Conservation (phyloP, 1,140 invertebrate species). For the Eulimnadia texana region DNA sequence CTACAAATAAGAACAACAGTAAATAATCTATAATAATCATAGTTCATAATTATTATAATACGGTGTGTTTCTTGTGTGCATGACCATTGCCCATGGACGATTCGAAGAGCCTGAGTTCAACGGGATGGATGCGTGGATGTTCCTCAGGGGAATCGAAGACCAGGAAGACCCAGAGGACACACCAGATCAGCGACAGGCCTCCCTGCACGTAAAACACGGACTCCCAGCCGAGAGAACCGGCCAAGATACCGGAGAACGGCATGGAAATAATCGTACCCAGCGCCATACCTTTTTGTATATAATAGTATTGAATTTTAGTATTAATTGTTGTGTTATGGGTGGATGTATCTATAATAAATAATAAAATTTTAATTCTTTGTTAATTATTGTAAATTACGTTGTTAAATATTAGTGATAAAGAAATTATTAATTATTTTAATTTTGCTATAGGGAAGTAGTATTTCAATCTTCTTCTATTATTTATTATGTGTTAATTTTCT, state of each 20-base stretch:
- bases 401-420: too few relatives aligned
- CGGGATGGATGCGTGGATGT: conserved; percentile 67
- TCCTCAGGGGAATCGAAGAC: conserved; percentile 69
- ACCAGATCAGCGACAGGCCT: conserved; percentile 61
- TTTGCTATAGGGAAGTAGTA: too few relatives aligned
- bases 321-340: background rate
- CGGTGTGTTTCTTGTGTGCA: background rate
- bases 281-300: conserved; percentile 45
- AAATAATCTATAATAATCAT: too few relatives aligned
- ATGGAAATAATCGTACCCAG: conserved; percentile 68
- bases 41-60: too few relatives aligned
- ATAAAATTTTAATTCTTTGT: background rate
- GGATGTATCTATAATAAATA: background rate
- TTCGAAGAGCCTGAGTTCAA: conserved; percentile 41
- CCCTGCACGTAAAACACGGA: conserved; percentile 74
- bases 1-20: conserved; percentile 26
- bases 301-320: too few relatives aligned
- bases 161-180: conserved; percentile 63
- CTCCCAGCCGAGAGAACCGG: conserved; percentile 62
- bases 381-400: too few relatives aligned
- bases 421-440: too few relatives aligned
- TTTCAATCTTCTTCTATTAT: too few relatives aligned
- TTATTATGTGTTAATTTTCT: too few relatives aligned
- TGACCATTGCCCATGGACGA: background rate
- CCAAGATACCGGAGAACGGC: conserved; percentile 62